Conservation (phyloP, 2,797 vertebrate species). For the Pristis pectinata region DNA sequence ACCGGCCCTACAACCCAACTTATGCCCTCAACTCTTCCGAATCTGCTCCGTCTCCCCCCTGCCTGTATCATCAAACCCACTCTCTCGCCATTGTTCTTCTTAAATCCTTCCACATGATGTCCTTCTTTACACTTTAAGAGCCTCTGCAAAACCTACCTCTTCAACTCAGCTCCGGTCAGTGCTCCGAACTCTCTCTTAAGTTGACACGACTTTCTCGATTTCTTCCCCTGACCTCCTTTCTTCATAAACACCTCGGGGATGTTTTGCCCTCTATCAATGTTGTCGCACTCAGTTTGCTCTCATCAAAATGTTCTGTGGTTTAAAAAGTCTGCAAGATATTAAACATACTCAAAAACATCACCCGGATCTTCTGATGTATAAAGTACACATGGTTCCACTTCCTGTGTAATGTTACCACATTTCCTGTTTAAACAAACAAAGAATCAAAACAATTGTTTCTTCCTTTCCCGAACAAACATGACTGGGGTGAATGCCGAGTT, state of each 20-base stretch:
- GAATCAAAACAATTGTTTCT: constrained; percentile 1
- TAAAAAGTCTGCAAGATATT: background rate
- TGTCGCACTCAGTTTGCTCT: background rate
- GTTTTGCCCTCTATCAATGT: background rate
- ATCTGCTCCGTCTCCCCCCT: background rate
- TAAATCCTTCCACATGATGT: background rate
- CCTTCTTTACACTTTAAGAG: background rate
- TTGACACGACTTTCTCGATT: background rate
- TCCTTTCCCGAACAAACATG: background rate
- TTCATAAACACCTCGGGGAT: background rate
- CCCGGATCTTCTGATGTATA: background rate
- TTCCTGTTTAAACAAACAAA: constrained; percentile 24
- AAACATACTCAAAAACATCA: background rate
- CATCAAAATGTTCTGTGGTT: background rate
- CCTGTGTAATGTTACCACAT: background rate
- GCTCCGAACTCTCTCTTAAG: background rate
- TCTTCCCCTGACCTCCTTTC: background rate
- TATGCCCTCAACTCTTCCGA: background rate
- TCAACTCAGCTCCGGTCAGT: background rate
- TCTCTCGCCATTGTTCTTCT: background rate
- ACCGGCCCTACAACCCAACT: background rate
- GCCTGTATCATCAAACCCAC: background rate
- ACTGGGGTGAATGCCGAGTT: background rate
- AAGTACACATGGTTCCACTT: background rate
- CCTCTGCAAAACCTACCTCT: background rate